phyloP scores from a whole-genome alignment of 2,113 vertebrate genomes.

The Gasterosteus aculeatus region DNA sequence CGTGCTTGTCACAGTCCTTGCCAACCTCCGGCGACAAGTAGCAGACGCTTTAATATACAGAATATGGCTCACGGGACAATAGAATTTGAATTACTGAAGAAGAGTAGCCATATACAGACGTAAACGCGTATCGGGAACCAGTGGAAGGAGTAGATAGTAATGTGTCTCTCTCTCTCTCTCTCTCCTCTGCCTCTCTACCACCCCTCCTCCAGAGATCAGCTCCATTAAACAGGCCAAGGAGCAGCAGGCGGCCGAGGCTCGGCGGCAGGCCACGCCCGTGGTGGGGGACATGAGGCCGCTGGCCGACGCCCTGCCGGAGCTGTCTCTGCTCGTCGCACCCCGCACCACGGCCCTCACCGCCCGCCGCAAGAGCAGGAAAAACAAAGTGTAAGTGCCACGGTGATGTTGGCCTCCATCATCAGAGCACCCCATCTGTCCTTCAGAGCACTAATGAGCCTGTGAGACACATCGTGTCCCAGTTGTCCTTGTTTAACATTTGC shows the following conservation, averaged over 20 bases:
- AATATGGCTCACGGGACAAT: too few species aligned
- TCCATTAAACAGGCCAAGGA: conserved; percentile 84
- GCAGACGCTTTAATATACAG: too few species aligned
- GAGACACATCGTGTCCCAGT: too few species aligned
- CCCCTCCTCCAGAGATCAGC: conserved; percentile 85
- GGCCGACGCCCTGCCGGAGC: conserved; percentile 89
- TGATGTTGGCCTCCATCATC: not conserved
- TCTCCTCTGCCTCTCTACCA: not conserved
- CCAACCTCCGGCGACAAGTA: too few species aligned
- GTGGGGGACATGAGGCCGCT: conserved; percentile 91
- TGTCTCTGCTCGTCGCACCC: conserved; percentile 79
- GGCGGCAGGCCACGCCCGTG: conserved; percentile 83
- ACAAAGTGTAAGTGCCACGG: conserved; percentile 60
- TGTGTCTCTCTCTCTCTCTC: not conserved
- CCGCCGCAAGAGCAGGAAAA: conserved; percentile 62
- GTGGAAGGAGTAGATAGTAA: too few species aligned
- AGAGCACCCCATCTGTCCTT: not conserved
- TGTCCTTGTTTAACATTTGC: too few species aligned
- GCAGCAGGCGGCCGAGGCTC: conserved; percentile 80
- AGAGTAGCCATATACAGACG: not conserved
- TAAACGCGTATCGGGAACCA: too few species aligned
- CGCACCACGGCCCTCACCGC: not conserved
- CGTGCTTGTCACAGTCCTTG: too few species aligned
- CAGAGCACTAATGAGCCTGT: not conserved
- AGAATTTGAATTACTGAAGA: not conserved